Conservation (phyloP, 2,113 vertebrate species). For the Pseudolaguvia tuberculata region DNA sequence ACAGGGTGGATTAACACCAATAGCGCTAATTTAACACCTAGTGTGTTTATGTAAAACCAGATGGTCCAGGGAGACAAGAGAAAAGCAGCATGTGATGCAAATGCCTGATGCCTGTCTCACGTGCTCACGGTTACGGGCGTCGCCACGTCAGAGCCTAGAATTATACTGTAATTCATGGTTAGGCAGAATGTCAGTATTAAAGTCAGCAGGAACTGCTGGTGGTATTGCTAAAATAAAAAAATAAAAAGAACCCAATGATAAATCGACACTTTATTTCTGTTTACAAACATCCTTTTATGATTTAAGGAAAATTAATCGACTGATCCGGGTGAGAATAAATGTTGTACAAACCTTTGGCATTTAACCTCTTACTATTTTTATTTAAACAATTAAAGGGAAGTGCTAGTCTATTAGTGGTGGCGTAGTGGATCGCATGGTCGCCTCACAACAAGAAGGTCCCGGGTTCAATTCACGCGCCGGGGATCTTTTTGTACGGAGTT, state of each 20-base stretch:
- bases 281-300: no score
- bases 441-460: no score
- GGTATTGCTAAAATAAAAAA: not conserved
- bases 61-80: not conserved
- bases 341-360: no score
- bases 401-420: no score
- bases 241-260: not conserved
- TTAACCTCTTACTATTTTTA: no score
- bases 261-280: no score
- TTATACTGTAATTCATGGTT: not conserved
- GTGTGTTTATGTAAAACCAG: conserved; percentile 21
- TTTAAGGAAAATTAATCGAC: no score
- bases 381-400: no score
- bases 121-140: not conserved
- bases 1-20: conserved; percentile 15
- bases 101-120: not conserved
- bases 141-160: not conserved
- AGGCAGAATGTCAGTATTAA: not conserved
- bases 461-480: no score
- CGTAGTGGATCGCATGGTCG: no score
- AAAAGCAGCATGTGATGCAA: not conserved
- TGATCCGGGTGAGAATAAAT: no score
- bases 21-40: not conserved
- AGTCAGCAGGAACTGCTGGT: not conserved
- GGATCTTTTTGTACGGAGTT: no score